phyloP scores from a whole-genome alignment of 2,797 vertebrate genomes.

The Coreius guichenoti region DNA sequence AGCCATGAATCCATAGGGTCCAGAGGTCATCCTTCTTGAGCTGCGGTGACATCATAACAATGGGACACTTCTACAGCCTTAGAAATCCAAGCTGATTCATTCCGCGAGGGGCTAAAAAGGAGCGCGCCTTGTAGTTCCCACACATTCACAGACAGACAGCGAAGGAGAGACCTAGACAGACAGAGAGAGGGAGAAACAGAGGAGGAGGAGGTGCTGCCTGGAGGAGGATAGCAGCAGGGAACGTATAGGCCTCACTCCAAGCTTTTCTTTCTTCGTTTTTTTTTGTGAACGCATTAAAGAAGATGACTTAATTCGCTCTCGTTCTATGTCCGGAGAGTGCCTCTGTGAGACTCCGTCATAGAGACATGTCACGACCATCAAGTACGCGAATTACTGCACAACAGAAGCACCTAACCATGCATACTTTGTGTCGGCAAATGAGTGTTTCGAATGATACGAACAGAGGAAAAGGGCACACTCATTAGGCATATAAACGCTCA shows the following conservation, averaged over 20 bases:
- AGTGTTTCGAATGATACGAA: constrained; percentile 50
- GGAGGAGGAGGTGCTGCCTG: constrained; percentile 54
- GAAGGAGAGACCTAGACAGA: constrained; percentile 65
- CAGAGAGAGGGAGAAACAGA: constrained; percentile 52
- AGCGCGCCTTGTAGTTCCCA: constrained; percentile 92
- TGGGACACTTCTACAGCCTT: constrained; percentile 92
- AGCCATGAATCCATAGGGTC: constrained; percentile 92
- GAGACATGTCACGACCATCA: constrained; percentile 55
- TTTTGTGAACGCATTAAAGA: constrained; percentile 77
- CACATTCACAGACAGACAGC: constrained; percentile 81
- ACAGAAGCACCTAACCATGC: constrained; percentile 33
- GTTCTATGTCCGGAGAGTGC: constrained; percentile 77
- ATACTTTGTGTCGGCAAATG: constrained; percentile 51
- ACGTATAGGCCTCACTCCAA: constrained; percentile 75
- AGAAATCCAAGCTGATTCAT: constrained; percentile 91
- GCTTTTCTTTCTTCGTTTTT: constrained; percentile 72
- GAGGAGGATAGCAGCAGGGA: constrained; percentile 70
- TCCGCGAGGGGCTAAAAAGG: constrained; percentile 89
- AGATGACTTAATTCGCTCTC: constrained; percentile 86
- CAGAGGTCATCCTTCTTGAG: constrained; percentile 98
- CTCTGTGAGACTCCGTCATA: constrained; percentile 54
- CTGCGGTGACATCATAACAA: constrained; percentile 98
- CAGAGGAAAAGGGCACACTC: constrained; percentile 52
- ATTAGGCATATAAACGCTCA: constrained; percentile 56
- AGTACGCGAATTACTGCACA: constrained; percentile 32